These are phyloP conservation scores for Dendrocincla tyrannina DNA, from an alignment of 2,797 vertebrate species.

Conservation along the genomic window DNA sequence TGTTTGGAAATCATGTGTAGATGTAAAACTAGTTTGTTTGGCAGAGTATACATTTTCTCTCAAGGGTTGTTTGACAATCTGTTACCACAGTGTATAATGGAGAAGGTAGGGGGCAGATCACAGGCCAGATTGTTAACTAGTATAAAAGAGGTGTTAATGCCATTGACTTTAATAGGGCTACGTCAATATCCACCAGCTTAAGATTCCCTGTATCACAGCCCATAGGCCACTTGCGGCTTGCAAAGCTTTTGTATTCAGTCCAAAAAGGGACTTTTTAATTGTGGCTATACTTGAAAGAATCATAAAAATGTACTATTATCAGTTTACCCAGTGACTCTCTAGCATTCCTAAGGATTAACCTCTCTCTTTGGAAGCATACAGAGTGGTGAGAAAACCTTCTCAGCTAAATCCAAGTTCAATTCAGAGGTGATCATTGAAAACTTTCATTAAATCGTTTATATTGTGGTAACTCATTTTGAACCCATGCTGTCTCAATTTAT, in stretches of 20 bases:
- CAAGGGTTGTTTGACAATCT: slow-evolving; percentile 42
- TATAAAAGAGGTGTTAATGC: slow-evolving; percentile 60
- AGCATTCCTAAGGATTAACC: slow-evolving; percentile 57
- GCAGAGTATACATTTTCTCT: slow-evolving; percentile 9
- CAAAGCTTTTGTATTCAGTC: slow-evolving; percentile 27
- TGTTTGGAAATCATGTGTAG: not conserved
- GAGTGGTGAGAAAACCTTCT: slow-evolving; percentile 39
- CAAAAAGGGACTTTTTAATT: slow-evolving; percentile 60
- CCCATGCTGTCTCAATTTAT: not conserved
- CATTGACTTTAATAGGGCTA: slow-evolving; percentile 59
- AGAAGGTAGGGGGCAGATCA: slow-evolving; percentile 59
- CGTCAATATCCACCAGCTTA: slow-evolving; percentile 57
- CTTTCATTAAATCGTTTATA: slow-evolving; percentile 11
- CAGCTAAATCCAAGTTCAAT: slow-evolving; percentile 44
- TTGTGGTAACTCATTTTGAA: not conserved
- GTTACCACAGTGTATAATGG: slow-evolving; percentile 45
- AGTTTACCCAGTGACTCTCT: slow-evolving; percentile 49
- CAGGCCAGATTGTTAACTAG: slow-evolving; percentile 53
- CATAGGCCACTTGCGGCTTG: slow-evolving; percentile 3
- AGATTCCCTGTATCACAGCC: slow-evolving; percentile 20
- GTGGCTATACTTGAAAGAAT: slow-evolving; percentile 55
- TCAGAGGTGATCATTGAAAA: slow-evolving; percentile 14
- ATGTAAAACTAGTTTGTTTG: not conserved
- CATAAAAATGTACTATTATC: slow-evolving; percentile 65
- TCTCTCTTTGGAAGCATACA: slow-evolving; percentile 28